Evolutionary conservation across 1,140 invertebrate genomes (phyloP).

Genomic region (Heliconius eleuchia): DNA sequence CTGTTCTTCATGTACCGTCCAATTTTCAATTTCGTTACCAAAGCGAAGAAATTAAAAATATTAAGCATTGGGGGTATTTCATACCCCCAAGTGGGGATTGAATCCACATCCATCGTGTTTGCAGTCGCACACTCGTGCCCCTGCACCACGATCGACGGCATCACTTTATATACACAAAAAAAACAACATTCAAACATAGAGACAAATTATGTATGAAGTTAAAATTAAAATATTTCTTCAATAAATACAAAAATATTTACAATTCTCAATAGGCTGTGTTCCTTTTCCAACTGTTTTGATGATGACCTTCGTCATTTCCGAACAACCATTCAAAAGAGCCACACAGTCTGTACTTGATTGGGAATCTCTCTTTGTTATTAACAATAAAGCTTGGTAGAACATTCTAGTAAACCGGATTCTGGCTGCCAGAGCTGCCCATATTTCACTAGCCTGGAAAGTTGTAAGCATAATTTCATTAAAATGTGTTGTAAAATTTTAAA

Average conservation of each 20-base stretch:
- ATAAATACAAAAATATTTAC: constrained; percentile 74
- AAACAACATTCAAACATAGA: too few relatives aligned
- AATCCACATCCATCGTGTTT: too few relatives aligned
- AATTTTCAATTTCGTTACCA: background rate
- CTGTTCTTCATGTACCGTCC: background rate
- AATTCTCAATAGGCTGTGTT: constrained; percentile 86
- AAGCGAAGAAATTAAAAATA: too few relatives aligned
- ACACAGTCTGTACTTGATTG: constrained; percentile 75
- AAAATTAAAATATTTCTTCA: background rate
- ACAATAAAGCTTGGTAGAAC: constrained; percentile 90
- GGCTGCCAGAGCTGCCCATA: constrained; percentile 87
- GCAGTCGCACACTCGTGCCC: too few relatives aligned
- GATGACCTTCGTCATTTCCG: constrained; percentile 90
- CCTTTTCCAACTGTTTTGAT: constrained; percentile 89
- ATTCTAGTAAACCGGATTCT: constrained; percentile 93
- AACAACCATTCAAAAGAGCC: constrained; percentile 84
- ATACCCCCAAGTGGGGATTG: too few relatives aligned
- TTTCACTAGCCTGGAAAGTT: constrained; percentile 55
- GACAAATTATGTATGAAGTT: background rate
- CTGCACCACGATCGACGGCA: too few relatives aligned
- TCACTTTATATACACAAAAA: too few relatives aligned
- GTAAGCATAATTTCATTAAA: background rate
- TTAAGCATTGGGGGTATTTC: too few relatives aligned
- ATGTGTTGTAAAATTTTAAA: too few relatives aligned
- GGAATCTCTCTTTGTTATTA: constrained; percentile 82